Percentiles rank a stretch among this genome's conserved stretches.
Conservation (phyloP, 2,888 invertebrate genomes). For the Diachrysia chrysitis region DNA sequence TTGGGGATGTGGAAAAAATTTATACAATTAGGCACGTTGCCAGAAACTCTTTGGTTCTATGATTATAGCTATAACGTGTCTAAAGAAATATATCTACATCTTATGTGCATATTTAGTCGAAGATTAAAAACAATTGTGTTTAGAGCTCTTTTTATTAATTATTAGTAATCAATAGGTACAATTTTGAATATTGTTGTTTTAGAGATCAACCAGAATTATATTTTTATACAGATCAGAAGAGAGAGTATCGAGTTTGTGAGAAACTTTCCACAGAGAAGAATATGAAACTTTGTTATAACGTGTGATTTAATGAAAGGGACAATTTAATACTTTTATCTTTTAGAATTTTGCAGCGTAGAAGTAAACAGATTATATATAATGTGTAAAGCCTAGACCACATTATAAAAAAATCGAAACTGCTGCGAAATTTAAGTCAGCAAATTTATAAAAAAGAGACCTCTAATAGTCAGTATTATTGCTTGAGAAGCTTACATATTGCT, state of each 20-base stretch:
- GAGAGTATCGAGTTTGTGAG: constrained; percentile 24
- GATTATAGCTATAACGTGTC: constrained; percentile 51
- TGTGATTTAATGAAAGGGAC: neutral
- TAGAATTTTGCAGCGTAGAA: neutral
- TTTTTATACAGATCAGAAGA: neutral
- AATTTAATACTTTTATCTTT: too few species aligned
- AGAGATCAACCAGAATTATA: constrained; percentile 15
- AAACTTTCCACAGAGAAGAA: constrained; percentile 7
- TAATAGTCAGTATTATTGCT: constrained; percentile 7
- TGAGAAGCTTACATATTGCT: constrained; percentile 13
- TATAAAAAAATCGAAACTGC: too few species aligned
- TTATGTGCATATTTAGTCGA: constrained; percentile 45
- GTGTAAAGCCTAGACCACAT: neutral
- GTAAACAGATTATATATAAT: neutral
- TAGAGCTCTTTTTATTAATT: constrained; percentile 18
- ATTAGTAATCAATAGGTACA: constrained; percentile 14
- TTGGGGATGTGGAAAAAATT: constrained; percentile 29
- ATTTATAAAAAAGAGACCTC: neutral
- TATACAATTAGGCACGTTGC: constrained; percentile 54
- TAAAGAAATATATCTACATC: constrained; percentile 54
- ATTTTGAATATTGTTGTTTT: constrained; percentile 20
- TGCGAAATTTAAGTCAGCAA: constrained; percentile 10
- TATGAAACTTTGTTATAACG: neutral
- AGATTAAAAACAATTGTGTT: constrained; percentile 16
- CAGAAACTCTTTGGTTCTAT: constrained; percentile 63